phyloP scores from a whole-genome alignment of 2,888 invertebrate genomes.

The Pseudeuparius sepicola region DNA sequence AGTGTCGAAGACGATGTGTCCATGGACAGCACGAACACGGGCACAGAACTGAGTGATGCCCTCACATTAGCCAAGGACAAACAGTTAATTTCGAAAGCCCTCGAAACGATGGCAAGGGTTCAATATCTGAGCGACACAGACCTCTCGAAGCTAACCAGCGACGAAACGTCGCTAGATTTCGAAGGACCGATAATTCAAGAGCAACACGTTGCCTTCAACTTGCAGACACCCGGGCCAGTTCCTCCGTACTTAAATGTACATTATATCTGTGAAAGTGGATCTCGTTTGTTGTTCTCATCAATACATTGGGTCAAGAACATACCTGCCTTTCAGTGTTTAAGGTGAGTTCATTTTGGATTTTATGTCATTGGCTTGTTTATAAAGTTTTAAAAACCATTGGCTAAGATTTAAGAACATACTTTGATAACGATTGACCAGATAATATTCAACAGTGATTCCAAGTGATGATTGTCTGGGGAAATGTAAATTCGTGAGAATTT shows the following conservation, averaged over 20 bases:
- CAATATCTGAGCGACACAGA: constrained; percentile 37
- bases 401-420: too few relatives aligned
- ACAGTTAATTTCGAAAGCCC: constrained; percentile 51
- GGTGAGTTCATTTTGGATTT: constrained; percentile 44
- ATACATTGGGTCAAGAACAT: constrained; percentile 86
- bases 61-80: constrained; percentile 54
- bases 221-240: constrained; percentile 68
- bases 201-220: constrained; percentile 60
- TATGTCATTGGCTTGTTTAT: too few relatives aligned
- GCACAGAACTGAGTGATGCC: constrained; percentile 47
- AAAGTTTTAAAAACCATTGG: too few relatives aligned
- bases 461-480: too few relatives aligned
- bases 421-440: too few relatives aligned
- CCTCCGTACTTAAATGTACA: constrained; percentile 88
- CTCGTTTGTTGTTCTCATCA: constrained; percentile 78
- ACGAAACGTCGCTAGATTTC: constrained; percentile 35
- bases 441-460: too few relatives aligned
- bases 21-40: constrained; percentile 44
- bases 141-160: constrained; percentile 28
- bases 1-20: constrained; percentile 49
- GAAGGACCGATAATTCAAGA: constrained; percentile 59
- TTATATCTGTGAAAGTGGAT: constrained; percentile 92
- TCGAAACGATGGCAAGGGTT: constrained; percentile 55
- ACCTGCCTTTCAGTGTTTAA: constrained; percentile 69
- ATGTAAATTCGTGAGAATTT: too few relatives aligned